Evolutionary conservation across 2,797 vertebrate genomes (phyloP).

Genomic region (Eulemur rubriventer): DNA sequence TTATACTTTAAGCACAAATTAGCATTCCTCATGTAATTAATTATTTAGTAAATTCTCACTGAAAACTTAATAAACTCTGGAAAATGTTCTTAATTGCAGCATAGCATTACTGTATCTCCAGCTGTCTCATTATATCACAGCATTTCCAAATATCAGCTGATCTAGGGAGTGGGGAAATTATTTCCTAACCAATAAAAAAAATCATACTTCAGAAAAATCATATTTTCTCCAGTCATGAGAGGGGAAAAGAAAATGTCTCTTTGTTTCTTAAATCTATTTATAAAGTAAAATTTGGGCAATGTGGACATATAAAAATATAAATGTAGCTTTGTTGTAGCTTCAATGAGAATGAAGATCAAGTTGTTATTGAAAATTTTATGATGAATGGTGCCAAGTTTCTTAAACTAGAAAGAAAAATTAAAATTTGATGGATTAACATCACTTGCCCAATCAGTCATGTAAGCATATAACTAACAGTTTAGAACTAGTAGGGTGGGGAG

Average conservation of each 20-base stretch:
- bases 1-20: slow-evolving; percentile 51
- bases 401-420: not conserved
- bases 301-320: not conserved
- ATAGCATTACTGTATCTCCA: not conserved
- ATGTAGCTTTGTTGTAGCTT: not conserved
- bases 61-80: slow-evolving; percentile 62
- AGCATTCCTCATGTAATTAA: slow-evolving; percentile 53
- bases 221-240: not conserved
- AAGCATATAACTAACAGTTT: not conserved
- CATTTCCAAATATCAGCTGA: slow-evolving; percentile 24
- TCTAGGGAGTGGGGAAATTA: not conserved
- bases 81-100: slow-evolving; percentile 46
- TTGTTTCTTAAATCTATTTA: not conserved
- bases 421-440: not conserved
- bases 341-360: not conserved
- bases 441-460: not conserved
- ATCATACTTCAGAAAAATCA: not conserved
- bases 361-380: not conserved
- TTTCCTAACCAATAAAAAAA: not conserved
- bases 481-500: not conserved
- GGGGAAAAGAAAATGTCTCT: not conserved
- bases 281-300: not conserved
- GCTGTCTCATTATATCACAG: not conserved
- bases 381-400: not conserved
- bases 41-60: slow-evolving; percentile 52